A percentile compares a stretch with the other conserved stretches of the same genome.
Evolutionary conservation across 2,888 invertebrate species (phyloP).

Genomic region (Eupithecia subfuscata): DNA sequence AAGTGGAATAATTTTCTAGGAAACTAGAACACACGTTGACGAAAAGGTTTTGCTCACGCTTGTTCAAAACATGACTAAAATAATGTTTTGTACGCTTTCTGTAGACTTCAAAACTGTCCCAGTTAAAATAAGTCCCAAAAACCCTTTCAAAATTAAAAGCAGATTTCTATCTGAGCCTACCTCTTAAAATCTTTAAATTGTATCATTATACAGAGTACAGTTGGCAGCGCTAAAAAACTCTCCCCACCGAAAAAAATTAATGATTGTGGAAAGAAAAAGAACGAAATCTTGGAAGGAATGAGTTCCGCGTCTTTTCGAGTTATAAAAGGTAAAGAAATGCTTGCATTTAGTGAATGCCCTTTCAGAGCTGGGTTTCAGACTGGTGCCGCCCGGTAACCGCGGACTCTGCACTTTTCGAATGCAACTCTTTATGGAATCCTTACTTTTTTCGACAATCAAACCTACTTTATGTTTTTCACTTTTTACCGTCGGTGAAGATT

Average conservation of each 20-base stretch:
- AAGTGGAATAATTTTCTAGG: not conserved
- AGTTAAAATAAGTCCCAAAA: constrained; percentile 16
- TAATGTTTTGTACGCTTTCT: not conserved
- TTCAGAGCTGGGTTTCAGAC: constrained; percentile 77
- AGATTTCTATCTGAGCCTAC: constrained; percentile 24
- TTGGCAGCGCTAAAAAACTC: constrained; percentile 46
- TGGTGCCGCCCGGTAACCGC: constrained; percentile 51
- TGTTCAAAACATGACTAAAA: not conserved
- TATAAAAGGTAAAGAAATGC: constrained; percentile 77
- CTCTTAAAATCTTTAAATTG: constrained; percentile 31
- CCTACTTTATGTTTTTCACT: constrained; percentile 58
- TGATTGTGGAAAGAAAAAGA: constrained; percentile 64
- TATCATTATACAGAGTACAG: constrained; percentile 46
- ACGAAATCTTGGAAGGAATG: constrained; percentile 72
- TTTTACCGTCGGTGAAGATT: constrained; percentile 50
- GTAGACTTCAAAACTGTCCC: not conserved
- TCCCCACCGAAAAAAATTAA: constrained; percentile 63
- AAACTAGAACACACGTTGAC: not conserved
- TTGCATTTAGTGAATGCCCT: constrained; percentile 81
- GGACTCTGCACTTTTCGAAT: constrained; percentile 74
- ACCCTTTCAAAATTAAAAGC: constrained; percentile 18
- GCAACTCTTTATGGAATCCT: constrained; percentile 76
- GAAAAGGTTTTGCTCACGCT: not conserved
- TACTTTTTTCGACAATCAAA: constrained; percentile 79
- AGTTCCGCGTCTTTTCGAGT: constrained; percentile 75